Evolutionary conservation across 2,797 vertebrate genomes (phyloP).

Genomic region (Mormyrops attenuatus): DNA sequence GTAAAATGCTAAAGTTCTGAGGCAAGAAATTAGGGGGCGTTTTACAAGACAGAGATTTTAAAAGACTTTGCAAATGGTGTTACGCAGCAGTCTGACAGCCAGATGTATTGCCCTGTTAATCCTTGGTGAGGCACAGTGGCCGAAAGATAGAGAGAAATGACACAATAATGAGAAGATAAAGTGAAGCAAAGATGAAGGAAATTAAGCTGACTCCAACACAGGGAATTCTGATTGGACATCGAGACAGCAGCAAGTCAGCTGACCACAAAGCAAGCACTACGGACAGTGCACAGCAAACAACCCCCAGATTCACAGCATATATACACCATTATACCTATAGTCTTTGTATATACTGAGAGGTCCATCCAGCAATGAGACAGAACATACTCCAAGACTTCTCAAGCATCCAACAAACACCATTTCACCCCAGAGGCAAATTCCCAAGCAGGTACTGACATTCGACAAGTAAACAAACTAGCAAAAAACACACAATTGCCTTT

Average conservation of each 20-base stretch:
- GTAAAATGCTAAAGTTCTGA: not conserved
- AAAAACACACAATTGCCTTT: not conserved
- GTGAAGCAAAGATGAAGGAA: not conserved
- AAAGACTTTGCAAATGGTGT: not conserved
- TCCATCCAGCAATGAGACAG: constrained; percentile 46
- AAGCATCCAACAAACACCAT: constrained; percentile 12
- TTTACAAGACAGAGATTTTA: not conserved
- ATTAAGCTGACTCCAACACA: not conserved
- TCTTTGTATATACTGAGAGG: constrained; percentile 49
- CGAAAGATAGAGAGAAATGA: not conserved
- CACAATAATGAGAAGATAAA: not conserved
- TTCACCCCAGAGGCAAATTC: not conserved
- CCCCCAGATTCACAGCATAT: constrained; percentile 49
- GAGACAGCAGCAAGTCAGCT: constrained; percentile 15
- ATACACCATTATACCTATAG: constrained; percentile 60
- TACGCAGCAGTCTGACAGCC: not conserved
- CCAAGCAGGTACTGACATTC: not conserved
- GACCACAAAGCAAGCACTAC: not conserved
- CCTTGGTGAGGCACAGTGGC: not conserved
- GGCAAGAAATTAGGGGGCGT: not conserved
- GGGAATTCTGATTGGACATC: not conserved
- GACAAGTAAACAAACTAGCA: not conserved
- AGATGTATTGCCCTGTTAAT: not conserved
- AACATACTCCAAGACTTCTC: constrained; percentile 49
- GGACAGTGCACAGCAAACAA: constrained; percentile 32